phyloP scores from a whole-genome alignment of 2,888 invertebrate species.

The Anodontia alba region DNA sequence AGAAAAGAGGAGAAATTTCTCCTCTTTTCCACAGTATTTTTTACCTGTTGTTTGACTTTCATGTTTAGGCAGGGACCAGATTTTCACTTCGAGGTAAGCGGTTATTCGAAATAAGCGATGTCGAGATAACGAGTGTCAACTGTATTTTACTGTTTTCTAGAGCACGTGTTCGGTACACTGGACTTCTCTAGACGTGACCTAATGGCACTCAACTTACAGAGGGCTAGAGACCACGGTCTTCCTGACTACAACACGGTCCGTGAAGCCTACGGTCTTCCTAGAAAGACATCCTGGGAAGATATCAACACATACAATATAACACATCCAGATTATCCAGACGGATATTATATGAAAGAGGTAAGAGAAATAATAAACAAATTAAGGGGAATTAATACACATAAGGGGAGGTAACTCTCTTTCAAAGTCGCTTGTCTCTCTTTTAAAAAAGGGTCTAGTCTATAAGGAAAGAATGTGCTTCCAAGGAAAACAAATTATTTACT shows the following conservation, averaged over 20 bases:
- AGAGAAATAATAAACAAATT: too few relatives aligned
- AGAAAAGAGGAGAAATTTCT: too few relatives aligned
- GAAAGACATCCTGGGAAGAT: conserved; percentile 61
- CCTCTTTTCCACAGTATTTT: too few relatives aligned
- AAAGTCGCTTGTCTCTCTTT: too few relatives aligned
- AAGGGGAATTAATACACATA: conserved; percentile 10
- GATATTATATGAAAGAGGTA: conserved; percentile 45
- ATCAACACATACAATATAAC: conserved; percentile 55
- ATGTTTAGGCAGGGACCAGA: too few relatives aligned
- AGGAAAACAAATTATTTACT: not conserved
- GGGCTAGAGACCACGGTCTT: conserved; percentile 96
- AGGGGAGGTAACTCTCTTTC: not conserved
- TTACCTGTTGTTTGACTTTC: too few relatives aligned
- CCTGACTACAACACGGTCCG: conserved; percentile 88
- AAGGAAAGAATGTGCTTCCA: too few relatives aligned
- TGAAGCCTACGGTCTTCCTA: conserved; percentile 85
- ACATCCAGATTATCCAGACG: conserved; percentile 28
- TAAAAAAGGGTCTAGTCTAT: too few relatives aligned
- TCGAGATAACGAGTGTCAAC: too few relatives aligned
- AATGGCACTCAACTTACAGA: conserved; percentile 98
- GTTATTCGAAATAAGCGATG: too few relatives aligned
- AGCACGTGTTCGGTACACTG: conserved; percentile 91
- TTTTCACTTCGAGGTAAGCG: too few relatives aligned
- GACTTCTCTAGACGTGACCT: conserved; percentile 98
- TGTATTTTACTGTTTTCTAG: conserved; percentile 63